Conservation (phyloP, 2,888 invertebrate species). For the Meteorus colon region DNA sequence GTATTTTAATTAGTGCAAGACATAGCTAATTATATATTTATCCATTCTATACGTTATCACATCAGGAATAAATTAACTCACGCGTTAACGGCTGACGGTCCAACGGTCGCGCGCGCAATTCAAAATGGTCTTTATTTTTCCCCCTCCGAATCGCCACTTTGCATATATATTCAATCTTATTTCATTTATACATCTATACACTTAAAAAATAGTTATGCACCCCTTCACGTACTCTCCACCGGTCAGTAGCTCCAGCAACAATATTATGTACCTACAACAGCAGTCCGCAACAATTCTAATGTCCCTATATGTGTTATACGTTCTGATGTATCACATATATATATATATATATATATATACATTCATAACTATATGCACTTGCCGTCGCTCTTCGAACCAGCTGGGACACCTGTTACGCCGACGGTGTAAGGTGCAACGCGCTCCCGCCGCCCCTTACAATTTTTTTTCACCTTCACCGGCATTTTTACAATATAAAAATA, state of each 20-base stretch:
- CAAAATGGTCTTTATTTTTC: neutral
- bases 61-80: constrained; percentile 23
- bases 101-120: constrained; percentile 11
- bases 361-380: constrained; percentile 46
- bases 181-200: constrained; percentile 33
- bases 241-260: constrained; percentile 24
- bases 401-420: constrained; percentile 68
- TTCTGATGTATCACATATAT: constrained; percentile 4
- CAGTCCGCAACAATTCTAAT: constrained; percentile 46
- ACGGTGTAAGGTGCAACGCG: constrained; percentile 67
- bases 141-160: neutral
- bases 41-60: constrained; percentile 11
- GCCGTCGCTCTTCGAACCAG: constrained; percentile 66
- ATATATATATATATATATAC: constrained; percentile 2
- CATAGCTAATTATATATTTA: constrained; percentile 19
- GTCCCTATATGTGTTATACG: constrained; percentile 38
- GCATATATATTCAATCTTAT: neutral
- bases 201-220: constrained; percentile 56
- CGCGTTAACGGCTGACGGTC: constrained; percentile 16
- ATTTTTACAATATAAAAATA: neutral
- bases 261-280: neutral
- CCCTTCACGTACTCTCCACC: constrained; percentile 53
- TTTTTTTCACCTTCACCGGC: constrained; percentile 23
- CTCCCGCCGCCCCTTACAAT: constrained; percentile 47
- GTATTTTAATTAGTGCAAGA: neutral